phyloP scores from a whole-genome alignment of 1,140 invertebrate species.

The Schlechtendalia chinensis region DNA sequence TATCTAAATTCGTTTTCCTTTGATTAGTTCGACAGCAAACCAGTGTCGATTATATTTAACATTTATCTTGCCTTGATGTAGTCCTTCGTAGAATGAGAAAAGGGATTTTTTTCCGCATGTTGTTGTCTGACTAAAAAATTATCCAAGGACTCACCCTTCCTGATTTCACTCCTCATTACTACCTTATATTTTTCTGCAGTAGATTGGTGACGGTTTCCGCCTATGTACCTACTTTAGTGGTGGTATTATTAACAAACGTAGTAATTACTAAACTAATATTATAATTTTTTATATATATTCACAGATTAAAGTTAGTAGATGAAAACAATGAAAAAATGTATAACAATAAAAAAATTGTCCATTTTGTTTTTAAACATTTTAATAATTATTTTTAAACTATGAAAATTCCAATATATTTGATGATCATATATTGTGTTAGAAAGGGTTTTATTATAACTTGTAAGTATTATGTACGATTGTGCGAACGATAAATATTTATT shows the following conservation, averaged over 20 bases:
- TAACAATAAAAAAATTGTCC: not conserved
- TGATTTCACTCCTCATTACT: not conserved
- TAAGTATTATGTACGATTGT: not conserved
- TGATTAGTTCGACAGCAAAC: too few relatives aligned
- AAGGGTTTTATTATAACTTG: too few relatives aligned
- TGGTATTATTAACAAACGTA: not conserved
- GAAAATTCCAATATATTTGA: too few relatives aligned
- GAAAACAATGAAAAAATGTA: not conserved
- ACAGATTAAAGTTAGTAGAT: not conserved
- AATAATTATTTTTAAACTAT: too few relatives aligned
- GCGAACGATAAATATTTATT: constrained; percentile 5
- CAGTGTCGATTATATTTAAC: too few relatives aligned
- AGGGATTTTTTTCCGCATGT: too few relatives aligned
- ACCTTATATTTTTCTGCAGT: not conserved
- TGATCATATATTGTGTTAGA: not conserved
- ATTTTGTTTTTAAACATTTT: not conserved
- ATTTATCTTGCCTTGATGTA: too few relatives aligned
- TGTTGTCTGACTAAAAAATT: not conserved
- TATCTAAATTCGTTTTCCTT: too few relatives aligned
- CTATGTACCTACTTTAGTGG: not conserved
- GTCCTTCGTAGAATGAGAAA: too few relatives aligned
- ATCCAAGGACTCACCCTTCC: too few relatives aligned
- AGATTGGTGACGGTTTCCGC: not conserved
- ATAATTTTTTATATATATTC: not conserved
- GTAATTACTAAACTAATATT: not conserved